Evolutionary conservation across 2,888 invertebrate genomes (phyloP), one percentile per base, ranked within the genome.

Genomic region (Cephus nigrinus): DNA sequence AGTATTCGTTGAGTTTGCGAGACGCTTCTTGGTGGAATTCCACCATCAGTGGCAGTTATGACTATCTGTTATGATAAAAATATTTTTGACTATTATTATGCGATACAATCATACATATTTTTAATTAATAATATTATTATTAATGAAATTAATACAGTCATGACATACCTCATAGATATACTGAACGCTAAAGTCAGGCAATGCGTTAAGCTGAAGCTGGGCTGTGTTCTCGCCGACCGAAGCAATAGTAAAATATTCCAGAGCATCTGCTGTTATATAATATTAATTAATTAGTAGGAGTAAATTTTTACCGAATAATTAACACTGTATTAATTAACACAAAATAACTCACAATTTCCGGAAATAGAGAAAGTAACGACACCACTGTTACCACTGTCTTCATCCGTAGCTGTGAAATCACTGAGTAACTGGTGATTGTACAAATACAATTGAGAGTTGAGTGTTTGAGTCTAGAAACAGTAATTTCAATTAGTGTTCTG

Each of bases 321-420:
- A 30, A 33, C 9, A 71, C n/a, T 71, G 9, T 9, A 30, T 30
- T 30, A 30, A 30, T 30, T 30, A 11, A 75, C 76, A 72, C 5
- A 23, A 23, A 55, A 55, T 74, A 31, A 68, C 75, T 85, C 84
- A 93, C 93, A 92, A 76, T 92, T 83, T 5, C 92, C 92, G 0
- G 82, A 81, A 3, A 93, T 87, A 68, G 89, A 85, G 85, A 94
- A 94, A 12, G 90, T 91, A 30, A 94, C 93, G 9, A 88, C 84
- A 73, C 94, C 95, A 71, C 94, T 94, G 32, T 92, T 88, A 0
- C 93, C 92, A 0, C 93, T 93, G 84, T 94, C 94, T 33, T 92
- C 92, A 86, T 94, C 94, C 0, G 91, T 92, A 0, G 94, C 94
- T 31, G 88, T 78, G 68, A 95, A 91, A 11, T 92, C 87, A 12